Conservation (phyloP, 1,140 invertebrate genomes). For the Belonocnema kinseyi region DNA sequence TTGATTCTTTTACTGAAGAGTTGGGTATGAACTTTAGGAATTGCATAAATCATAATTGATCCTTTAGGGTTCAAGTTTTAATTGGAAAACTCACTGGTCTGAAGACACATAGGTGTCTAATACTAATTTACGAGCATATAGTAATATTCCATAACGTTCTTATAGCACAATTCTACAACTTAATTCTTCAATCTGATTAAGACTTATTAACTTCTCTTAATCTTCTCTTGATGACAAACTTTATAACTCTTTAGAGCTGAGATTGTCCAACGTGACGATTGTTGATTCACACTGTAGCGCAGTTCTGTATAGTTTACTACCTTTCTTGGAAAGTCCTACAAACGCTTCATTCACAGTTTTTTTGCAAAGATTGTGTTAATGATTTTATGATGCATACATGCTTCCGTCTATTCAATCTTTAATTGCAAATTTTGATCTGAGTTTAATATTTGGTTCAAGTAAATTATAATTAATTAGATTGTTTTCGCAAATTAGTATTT, state of each 20-base stretch:
- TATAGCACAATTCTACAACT: too few species aligned
- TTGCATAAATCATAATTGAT: neutral
- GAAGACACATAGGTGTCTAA: neutral
- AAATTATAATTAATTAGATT: too few species aligned
- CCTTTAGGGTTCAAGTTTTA: neutral
- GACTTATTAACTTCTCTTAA: neutral
- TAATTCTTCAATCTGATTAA: too few species aligned
- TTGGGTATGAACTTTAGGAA: neutral
- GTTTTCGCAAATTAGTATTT: too few species aligned
- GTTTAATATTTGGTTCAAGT: too few species aligned
- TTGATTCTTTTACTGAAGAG: neutral
- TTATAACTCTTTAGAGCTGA: neutral
- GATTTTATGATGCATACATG: too few species aligned
- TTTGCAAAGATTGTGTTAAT: too few species aligned
- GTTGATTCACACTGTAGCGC: constrained; percentile 1
- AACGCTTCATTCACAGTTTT: neutral
- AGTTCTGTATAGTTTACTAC: neutral
- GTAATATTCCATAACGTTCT: too few species aligned
- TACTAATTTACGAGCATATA: neutral
- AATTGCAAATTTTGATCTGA: too few species aligned
- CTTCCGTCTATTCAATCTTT: too few species aligned
- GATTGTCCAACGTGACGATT: neutral
- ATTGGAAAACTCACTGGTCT: neutral
- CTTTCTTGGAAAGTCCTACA: neutral
- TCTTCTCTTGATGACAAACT: neutral